Evolutionary conservation across 1,140 invertebrate genomes (phyloP).

Genomic region (Drosophila repleta): DNA sequence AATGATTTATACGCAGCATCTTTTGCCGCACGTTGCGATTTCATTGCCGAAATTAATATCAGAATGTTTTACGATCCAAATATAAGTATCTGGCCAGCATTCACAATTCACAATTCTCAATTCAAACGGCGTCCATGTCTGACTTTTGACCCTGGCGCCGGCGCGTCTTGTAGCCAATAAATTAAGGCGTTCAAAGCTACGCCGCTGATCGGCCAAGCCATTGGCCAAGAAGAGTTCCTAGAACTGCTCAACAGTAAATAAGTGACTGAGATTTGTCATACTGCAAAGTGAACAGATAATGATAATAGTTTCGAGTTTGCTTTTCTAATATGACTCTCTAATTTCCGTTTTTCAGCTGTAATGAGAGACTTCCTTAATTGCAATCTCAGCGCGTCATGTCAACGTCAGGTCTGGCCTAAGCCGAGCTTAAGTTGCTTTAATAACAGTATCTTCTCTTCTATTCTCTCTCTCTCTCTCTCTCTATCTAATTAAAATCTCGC

Average conservation of each 20-base stretch:
- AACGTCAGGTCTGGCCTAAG: conserved; percentile 21
- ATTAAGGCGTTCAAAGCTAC: conserved; percentile 68
- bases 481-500: conserved; percentile 47
- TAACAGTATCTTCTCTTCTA: conserved; percentile 3
- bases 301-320: background rate
- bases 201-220: conserved; percentile 36
- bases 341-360: no score
- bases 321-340: background rate
- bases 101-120: conserved; percentile 36
- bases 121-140: conserved; percentile 52
- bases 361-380: background rate
- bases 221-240: conserved; percentile 4
- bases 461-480: no score
- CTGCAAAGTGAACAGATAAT: background rate
- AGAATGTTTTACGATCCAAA: conserved; percentile 56
- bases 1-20: conserved; percentile 59
- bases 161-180: conserved; percentile 71
- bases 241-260: background rate
- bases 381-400: conserved; percentile 26
- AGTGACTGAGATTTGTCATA: background rate
- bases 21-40: conserved; percentile 21
- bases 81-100: conserved; percentile 41
- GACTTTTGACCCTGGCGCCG: conserved; percentile 74
- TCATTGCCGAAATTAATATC: conserved; percentile 47
- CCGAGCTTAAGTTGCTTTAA: conserved; percentile 24